Base-by-base conservation (phyloP, 2,888 invertebrate species). In the Leucania comma region DNA sequence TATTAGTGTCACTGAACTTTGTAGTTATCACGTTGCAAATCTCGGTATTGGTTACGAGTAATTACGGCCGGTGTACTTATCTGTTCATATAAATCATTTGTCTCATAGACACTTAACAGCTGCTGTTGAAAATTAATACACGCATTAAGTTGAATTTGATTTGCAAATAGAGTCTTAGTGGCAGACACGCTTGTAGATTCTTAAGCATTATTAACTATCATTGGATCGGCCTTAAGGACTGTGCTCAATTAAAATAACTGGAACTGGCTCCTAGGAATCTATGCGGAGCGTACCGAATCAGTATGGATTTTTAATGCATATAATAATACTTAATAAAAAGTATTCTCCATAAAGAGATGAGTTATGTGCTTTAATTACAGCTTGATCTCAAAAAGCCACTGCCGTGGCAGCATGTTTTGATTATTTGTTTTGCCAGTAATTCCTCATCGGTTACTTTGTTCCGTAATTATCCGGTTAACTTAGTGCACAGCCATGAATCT, bases 71-170 rank as follows among this genome's bases (percentile, higher is more conserved):
- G 83, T 82, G 78, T 80, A 86, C 85, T 89, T 92, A 92, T 92
- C 91, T 87, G 83, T 86, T 85, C 68, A 81, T 81, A 92, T 93
- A 91, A 92, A 93, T 93, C 90, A 92, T 88, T 91, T 87, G 86
- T 88, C 86, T 78, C 83, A 72, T 80, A 85, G 87, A 88, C 89
- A 88, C 85, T 87, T 84, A 85, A 84, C 87, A 87, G 89, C 87
- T 89, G 90, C 88, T 86, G 89, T 87, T 89, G 87, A 82, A 84
- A 90, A 92, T 91, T 88, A 90, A 92, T 91, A 88, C 88, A 87
- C 84, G 87, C 76, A 89, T 90, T 91, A 89, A 87, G 78, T 86
- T 81, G 79, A 86, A 92, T 93, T 93, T 91, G 91, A 91, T 93
- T 94, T 93, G 93, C 93, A 92, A 94, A 93, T 93, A 74, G 69